Percentiles rank a stretch among this genome's conserved stretches.
Conservation (phyloP, 2,888 invertebrate species). For the Drosophila tripunctata region DNA sequence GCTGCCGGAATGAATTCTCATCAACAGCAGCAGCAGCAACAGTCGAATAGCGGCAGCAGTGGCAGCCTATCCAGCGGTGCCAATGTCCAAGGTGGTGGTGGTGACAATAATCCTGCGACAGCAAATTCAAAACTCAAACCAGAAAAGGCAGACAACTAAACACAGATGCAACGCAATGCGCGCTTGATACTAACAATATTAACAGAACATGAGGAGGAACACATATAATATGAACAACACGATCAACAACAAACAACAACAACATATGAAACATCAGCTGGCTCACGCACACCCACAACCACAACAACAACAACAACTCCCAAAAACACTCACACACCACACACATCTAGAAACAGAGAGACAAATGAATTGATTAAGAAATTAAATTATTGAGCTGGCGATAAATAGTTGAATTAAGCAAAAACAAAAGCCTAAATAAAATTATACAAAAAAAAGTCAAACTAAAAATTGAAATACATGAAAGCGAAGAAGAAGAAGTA, state of each 20-base stretch:
- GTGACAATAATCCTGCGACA: conserved; percentile 82
- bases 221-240: conserved; percentile 44
- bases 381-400: conserved; percentile 50
- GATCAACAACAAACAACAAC: conserved; percentile 22
- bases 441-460: conserved; percentile 5
- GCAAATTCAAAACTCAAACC: conserved; percentile 79
- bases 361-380: conserved; percentile 35
- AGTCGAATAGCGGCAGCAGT: conserved; percentile 82
- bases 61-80: conserved; percentile 71
- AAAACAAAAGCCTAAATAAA: conserved; percentile 10
- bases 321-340: not conserved
- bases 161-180: conserved; percentile 55
- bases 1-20: conserved; percentile 70
- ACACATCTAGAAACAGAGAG: conserved; percentile 18
- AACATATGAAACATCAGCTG: conserved; percentile 44
- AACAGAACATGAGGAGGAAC: conserved; percentile 26
- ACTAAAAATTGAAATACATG: conserved; percentile 14
- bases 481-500: conserved; percentile 19
- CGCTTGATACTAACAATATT: conserved; percentile 58
- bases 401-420: conserved; percentile 47
- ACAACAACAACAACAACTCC: not conserved
- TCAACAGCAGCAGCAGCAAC: conserved; percentile 81
- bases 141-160: conserved; percentile 81
- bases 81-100: conserved; percentile 68
- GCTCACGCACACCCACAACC: conserved; percentile 42